Evolutionary conservation across 2,797 vertebrate genomes (phyloP), one percentile per base, ranked within the genome.

Genomic region (Darevskia mixta): DNA sequence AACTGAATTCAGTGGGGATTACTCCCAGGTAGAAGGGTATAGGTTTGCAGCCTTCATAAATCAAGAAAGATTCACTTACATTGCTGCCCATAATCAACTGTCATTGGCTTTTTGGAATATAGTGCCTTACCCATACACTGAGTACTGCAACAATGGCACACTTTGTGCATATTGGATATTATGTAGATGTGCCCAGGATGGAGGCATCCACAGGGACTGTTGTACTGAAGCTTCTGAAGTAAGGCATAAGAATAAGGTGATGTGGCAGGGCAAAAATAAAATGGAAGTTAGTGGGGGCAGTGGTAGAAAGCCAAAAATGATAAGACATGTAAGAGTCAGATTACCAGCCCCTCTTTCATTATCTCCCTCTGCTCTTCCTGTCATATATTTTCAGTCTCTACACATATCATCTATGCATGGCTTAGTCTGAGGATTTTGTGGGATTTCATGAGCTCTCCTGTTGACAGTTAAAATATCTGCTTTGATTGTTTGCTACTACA

Each of bases 361-460:
- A 75, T 41, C 32, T 85, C 49, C 71, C 83, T 84, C n/a, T 73
- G 69, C 45, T 84, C 71, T 84, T 75, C 69, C 49, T 85, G 49
- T 76, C 49, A 76, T 4, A 76, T 75, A 35, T 29, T 85, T 85
- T 43, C 71, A 76, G 2, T 76, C 72, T 75, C 23, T 18, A 49
- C 29, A 75, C 20, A 58, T 1, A 84, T 84, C 83, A 41, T 75
- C 49, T 75, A 58, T 73, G n/a, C 23, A n/a, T 58, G 67, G n/a
- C 32, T 75, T 61, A 61, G 38, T 75, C 35, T 41, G 32, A 84
- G 29, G 45, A 15, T 35, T 84, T 58, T 58, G 35, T 73, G 32
- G 49, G 32, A 38, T 23, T 73, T 84, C 20, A 5, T 23, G 66
- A 29, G 25, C 45, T 64, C 35, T 85, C 25, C 32, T 13, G 43